phyloP scores from a whole-genome alignment of 2,797 vertebrate genomes.

The Pteronotus mesoamericanus region DNA sequence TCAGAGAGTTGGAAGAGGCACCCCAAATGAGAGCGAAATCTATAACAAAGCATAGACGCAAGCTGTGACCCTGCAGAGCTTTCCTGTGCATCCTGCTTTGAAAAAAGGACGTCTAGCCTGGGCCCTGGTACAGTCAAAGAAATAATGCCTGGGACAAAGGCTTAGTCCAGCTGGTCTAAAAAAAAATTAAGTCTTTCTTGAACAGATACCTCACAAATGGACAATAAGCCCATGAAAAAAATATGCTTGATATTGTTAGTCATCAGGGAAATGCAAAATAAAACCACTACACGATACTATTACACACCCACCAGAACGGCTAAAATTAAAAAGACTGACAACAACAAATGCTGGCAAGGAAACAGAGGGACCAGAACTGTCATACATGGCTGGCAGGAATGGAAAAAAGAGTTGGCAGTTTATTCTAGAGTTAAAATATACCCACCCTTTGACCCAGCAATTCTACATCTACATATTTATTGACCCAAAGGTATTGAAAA shows the following conservation, averaged over 20 bases:
- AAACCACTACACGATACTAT: neutral
- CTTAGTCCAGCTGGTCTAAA: neutral
- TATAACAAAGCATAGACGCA: neutral
- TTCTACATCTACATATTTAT: conserved; percentile 8
- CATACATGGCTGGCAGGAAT: neutral
- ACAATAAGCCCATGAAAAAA: neutral
- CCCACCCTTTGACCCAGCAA: neutral
- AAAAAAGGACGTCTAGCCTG: neutral
- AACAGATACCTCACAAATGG: neutral
- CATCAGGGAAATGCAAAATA: conserved; percentile 29
- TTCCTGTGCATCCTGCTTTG: neutral
- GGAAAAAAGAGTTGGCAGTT: neutral
- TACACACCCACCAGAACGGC: neutral
- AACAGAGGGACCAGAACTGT: neutral
- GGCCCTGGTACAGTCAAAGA: neutral
- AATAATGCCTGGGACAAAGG: neutral
- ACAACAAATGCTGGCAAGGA: neutral
- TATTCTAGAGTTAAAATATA: conserved; percentile 29
- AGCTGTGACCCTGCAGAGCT: neutral
- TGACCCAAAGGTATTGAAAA: conserved; percentile 29
- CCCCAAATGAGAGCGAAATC: neutral
- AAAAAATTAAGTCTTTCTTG: neutral
- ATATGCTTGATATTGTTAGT: neutral
- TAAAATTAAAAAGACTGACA: conserved; percentile 52
- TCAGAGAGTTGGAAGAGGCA: neutral